A percentile compares a stretch with the other conserved stretches of the same genome.
phyloP scores from a whole-genome alignment of 2,797 vertebrate genomes.

The Anguilla obscura region DNA sequence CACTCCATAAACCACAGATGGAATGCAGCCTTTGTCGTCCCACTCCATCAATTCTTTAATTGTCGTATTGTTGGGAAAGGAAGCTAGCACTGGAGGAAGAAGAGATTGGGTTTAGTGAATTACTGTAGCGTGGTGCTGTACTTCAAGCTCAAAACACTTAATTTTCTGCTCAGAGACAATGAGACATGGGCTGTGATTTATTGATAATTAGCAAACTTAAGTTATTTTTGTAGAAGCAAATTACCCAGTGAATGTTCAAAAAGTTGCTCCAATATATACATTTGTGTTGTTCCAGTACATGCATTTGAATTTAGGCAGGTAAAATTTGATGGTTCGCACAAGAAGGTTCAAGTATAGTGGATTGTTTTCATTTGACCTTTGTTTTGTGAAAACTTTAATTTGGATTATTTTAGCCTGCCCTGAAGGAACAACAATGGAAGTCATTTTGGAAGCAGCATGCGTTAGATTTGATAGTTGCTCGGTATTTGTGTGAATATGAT shows the following conservation, averaged over 20 bases:
- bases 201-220: background rate
- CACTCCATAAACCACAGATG: background rate
- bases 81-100: background rate
- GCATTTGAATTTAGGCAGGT: background rate
- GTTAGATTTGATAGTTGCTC: background rate
- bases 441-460: background rate
- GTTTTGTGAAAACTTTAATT: background rate
- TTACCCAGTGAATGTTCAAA: background rate
- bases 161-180: background rate
- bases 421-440: background rate
- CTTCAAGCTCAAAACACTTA: background rate
- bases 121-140: background rate
- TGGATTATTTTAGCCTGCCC: background rate
- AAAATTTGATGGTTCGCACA: background rate
- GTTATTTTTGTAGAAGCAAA: background rate
- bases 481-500: conserved; percentile 11
- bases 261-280: no score
- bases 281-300: background rate
- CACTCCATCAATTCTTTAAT: background rate
- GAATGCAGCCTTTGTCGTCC: background rate
- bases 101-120: background rate
- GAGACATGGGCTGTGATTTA: background rate
- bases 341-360: background rate
- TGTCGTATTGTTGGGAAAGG: background rate
- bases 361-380: background rate